Evolutionary conservation across 2,797 vertebrate genomes (phyloP), one percentile per base, ranked within the genome.

Genomic region (Spheniscus humboldti): DNA sequence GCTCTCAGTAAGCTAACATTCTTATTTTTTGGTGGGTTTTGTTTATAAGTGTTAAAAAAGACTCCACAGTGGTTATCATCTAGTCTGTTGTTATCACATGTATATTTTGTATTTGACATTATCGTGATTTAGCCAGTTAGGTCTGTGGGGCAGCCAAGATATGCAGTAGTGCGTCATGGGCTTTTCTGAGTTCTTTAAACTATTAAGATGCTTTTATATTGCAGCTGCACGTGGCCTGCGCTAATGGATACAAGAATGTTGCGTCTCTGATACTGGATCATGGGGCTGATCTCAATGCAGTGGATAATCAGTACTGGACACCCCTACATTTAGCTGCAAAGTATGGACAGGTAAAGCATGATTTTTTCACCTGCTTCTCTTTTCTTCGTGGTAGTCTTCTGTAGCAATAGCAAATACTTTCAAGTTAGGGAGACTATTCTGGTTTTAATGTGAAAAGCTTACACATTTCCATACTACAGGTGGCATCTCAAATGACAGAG

Each of bases 271-370:
- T 99, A 60, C 91, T 99, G 88, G 98, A 99, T 81, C 98, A 97
- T 1, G 98, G 98, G 3, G 99, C 98, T 10, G 98, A 99, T 95
- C 98, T 98, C 92, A 98, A 99, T 71, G 94, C 97, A 18, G 93
- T 75, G 22, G 99, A 99, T 96, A 97, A 98, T 94, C 98, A 96
- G 93, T 98, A 98, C 86, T 99, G 99, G 99, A 99, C 99, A 20
- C 99, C 99, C 9, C 98, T 99, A 28, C 99, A 99, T 94, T 97
- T 99, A 96, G 99, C 99, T 87, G 98, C 99, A 87, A 99, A 99
- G 97, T 99, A 99, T 57, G 99, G 99, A 95, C 99, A 99, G 99
- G 99, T 99, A 98, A 97, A 45, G 90, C 92, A 68, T 47, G 27
- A 35, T 16, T 60, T 78, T 84, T 92, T 92, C 13, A 60, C 5